A percentile compares a stretch with the other conserved stretches of the same genome.
These are phyloP conservation scores for Enteromius trimaculatus DNA, from an alignment of 2,797 vertebrate genomes.

Conservation along the genomic window DNA sequence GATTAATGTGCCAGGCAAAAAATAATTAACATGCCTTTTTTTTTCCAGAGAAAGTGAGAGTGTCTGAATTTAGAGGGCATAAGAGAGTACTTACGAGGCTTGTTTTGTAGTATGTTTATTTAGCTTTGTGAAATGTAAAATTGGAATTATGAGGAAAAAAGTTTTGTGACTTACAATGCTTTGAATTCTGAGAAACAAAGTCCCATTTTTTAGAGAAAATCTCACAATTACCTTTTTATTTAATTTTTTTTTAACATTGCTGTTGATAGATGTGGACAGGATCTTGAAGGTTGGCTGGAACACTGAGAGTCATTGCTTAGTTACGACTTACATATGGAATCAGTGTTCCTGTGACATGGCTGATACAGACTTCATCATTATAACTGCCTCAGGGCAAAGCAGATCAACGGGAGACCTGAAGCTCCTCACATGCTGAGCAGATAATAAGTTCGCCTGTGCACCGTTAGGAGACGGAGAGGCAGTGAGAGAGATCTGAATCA, in stretches of 20 bases:
- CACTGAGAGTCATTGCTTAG: slow-evolving; percentile 28
- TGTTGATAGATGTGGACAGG: neutral
- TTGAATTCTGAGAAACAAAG: neutral
- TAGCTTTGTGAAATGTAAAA: neutral
- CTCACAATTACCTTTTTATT: neutral
- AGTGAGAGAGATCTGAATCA: slow-evolving; percentile 38
- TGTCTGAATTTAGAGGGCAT: slow-evolving; percentile 53
- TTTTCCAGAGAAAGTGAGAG: slow-evolving; percentile 49
- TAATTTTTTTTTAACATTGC: neutral
- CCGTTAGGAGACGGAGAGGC: slow-evolving; percentile 52
- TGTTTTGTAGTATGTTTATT: slow-evolving; percentile 53
- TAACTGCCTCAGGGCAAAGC: slow-evolving; percentile 60
- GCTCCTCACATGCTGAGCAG: slow-evolving; percentile 68
- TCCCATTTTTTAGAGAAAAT: neutral
- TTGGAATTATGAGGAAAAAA: neutral
- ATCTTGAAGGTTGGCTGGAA: slow-evolving; percentile 48
- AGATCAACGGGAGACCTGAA: slow-evolving; percentile 67
- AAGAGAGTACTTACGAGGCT: slow-evolving; percentile 29
- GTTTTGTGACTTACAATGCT: no score
- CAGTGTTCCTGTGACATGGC: slow-evolving; percentile 34
- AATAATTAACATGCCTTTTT: slow-evolving; percentile 65
- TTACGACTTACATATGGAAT: slow-evolving; percentile 46
- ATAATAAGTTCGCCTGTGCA: slow-evolving; percentile 70
- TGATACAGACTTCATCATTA: slow-evolving; percentile 51
- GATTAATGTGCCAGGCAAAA: slow-evolving; percentile 43